phyloP scores from a whole-genome alignment of 2,888 invertebrate species.

The Arctia plantaginis region DNA sequence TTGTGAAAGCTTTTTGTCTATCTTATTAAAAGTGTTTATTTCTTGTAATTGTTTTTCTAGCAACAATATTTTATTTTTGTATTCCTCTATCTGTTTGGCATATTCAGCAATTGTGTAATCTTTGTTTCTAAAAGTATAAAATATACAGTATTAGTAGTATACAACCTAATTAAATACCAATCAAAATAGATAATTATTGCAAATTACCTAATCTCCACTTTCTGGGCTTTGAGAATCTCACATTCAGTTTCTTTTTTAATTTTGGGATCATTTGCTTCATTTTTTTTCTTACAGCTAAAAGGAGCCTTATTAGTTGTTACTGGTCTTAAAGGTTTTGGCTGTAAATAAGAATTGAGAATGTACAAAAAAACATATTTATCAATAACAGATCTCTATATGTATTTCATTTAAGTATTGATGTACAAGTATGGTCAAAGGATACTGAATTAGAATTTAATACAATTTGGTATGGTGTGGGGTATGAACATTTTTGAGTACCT shows the following conservation, averaged over 20 bases:
- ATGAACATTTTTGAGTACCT: neutral
- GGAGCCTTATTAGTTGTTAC: constrained; percentile 51
- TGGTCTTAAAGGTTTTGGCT: constrained; percentile 74
- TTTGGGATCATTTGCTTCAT: constrained; percentile 41
- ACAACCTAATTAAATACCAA: neutral
- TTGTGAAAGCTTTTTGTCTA: constrained; percentile 58
- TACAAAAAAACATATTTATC: neutral
- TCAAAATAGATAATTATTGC: constrained; percentile 3
- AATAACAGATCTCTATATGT: neutral
- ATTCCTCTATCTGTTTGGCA: constrained; percentile 79
- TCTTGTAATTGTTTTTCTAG: constrained; percentile 62
- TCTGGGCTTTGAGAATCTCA: constrained; percentile 77
- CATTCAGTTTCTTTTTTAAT: constrained; percentile 58
- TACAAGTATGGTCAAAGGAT: no score
- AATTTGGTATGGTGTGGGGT: neutral
- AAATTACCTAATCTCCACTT: constrained; percentile 79
- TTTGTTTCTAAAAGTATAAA: constrained; percentile 70
- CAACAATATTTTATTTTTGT: constrained; percentile 70
- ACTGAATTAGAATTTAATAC: neutral
- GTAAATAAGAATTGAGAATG: constrained; percentile 37
- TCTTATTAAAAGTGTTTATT: constrained; percentile 53
- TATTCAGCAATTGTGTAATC: constrained; percentile 78
- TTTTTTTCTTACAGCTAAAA: constrained; percentile 62
- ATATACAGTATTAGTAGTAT: neutral
- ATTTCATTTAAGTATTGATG: neutral